These are phyloP conservation scores for Botrylloides violaceus DNA, from an alignment of 23 tunicate species.

Conservation along the genomic window DNA sequence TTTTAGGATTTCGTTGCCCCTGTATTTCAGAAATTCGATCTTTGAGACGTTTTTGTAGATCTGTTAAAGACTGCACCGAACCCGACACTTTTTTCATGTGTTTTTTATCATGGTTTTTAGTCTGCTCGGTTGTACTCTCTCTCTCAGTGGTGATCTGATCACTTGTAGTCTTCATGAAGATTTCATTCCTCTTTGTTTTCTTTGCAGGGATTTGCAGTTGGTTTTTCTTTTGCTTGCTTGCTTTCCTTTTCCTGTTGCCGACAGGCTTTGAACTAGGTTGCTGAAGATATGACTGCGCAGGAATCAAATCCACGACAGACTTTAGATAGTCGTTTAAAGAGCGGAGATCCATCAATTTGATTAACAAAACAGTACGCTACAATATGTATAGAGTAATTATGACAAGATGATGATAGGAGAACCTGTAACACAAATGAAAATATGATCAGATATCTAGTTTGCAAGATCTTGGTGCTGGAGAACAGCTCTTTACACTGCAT, in stretches of 20 bases:
- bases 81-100: background rate
- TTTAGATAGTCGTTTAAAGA: constrained; percentile 44
- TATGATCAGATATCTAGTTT: no score
- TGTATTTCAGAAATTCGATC: constrained; percentile 37
- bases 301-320: constrained; percentile 40
- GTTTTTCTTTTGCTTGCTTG: constrained; percentile 15
- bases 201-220: constrained; percentile 8
- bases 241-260: background rate
- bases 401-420: no score
- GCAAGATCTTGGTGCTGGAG: no score
- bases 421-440: no score
- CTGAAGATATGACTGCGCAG: constrained; percentile 22
- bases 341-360: background rate
- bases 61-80: background rate
- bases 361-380: no score
- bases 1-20: constrained; percentile 29
- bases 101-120: background rate
- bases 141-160: background rate
- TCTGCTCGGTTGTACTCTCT: background rate
- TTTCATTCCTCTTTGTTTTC: constrained; percentile 30
- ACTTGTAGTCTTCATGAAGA: constrained; percentile 30
- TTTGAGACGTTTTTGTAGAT: constrained; percentile 12
- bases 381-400: no score
- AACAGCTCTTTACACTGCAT: no score
- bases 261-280: background rate